Conservation (phyloP, 2,113 vertebrate genomes). For the Plestiodon gilberti region DNA sequence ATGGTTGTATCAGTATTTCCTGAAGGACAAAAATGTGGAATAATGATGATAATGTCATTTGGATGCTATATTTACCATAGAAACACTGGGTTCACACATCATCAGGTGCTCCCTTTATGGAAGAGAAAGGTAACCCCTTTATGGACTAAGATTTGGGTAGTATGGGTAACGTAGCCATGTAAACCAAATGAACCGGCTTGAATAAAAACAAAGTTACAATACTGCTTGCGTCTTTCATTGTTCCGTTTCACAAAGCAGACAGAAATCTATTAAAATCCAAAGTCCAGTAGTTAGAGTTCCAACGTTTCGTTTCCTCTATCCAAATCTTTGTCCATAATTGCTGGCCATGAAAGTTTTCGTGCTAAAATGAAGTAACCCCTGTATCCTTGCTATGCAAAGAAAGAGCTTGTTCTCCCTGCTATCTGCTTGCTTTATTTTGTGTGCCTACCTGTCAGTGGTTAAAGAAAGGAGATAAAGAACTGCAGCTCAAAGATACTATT, state of each 20-base stretch:
- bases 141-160: too few relatives aligned
- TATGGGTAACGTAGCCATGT: too few relatives aligned
- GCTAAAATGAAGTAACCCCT: too few relatives aligned
- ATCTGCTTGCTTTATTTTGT: neutral
- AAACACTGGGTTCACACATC: neutral
- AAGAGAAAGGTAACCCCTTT: conserved; percentile 1
- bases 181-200: too few relatives aligned
- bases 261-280: too few relatives aligned
- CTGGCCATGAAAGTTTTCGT: too few relatives aligned
- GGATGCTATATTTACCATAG: neutral
- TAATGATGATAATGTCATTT: neutral
- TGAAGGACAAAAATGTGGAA: neutral
- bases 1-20: neutral
- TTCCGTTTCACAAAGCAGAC: too few relatives aligned
- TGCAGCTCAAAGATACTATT: neutral
- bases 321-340: too few relatives aligned
- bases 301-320: too few relatives aligned
- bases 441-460: neutral
- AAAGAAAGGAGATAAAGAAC: neutral
- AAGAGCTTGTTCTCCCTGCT: neutral
- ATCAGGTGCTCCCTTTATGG: neutral
- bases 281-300: too few relatives aligned
- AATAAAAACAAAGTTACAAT: too few relatives aligned
- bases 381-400: neutral
- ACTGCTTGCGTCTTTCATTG: too few relatives aligned